phyloP scores from a whole-genome alignment of 2,797 vertebrate genomes.

The Anabacerthia variegaticeps region DNA sequence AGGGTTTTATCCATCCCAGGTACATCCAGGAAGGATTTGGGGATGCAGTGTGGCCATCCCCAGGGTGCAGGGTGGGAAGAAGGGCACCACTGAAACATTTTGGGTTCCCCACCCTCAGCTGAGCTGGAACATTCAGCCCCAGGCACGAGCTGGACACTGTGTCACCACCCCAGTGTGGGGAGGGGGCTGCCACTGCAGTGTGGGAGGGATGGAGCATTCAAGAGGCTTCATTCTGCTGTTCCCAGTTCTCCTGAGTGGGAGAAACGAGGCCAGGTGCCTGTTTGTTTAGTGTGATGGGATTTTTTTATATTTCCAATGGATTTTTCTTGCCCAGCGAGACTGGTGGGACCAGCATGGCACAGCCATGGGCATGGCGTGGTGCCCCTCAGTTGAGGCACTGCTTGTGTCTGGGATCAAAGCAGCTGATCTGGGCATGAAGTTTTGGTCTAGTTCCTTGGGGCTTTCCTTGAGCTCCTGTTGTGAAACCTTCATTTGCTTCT shows the following conservation, averaged over 20 bases:
- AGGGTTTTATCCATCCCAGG: background rate
- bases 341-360: background rate
- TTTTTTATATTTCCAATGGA: background rate
- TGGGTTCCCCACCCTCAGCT: background rate
- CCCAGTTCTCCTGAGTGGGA: rapidly evolving
- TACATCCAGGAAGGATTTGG: background rate
- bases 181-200: background rate
- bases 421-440: background rate
- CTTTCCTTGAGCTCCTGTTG: slow-evolving; percentile 4
- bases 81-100: background rate
- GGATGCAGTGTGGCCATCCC: rapidly evolving
- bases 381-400: background rate
- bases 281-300: rapidly evolving
- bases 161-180: rapidly evolving
- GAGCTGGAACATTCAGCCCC: background rate
- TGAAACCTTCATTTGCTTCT: slow-evolving; percentile 36
- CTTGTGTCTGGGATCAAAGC: background rate
- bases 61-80: background rate
- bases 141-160: rapidly evolving
- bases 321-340: background rate
- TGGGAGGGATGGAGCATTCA: background rate
- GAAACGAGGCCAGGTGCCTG: rapidly evolving
- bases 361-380: rapidly evolving
- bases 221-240: rapidly evolving
- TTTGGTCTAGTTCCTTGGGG: background rate